These are phyloP conservation scores for Helicoverpa assulta DNA, from an alignment of 2,888 invertebrate species.

Conservation along the genomic window DNA sequence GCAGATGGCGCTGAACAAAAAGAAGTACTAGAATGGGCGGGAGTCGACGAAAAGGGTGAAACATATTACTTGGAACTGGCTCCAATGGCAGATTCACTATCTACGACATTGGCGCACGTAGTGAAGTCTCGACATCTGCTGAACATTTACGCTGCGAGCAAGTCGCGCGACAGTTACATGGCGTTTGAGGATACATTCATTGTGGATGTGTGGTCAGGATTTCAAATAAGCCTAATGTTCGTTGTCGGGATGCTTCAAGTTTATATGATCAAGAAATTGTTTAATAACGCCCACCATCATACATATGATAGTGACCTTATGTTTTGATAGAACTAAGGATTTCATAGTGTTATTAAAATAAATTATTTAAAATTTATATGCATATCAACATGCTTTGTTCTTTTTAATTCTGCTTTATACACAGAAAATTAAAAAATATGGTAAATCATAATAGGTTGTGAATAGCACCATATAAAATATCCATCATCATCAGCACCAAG, in stretches of 20 bases:
- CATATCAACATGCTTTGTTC: too few relatives aligned
- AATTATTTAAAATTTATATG: too few relatives aligned
- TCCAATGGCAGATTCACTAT: slow-evolving; percentile 91
- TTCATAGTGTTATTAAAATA: too few relatives aligned
- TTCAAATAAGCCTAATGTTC: slow-evolving; percentile 94
- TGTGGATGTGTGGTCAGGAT: slow-evolving; percentile 94
- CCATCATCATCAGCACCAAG: too few relatives aligned
- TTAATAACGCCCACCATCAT: slow-evolving; percentile 60
- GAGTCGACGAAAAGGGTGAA: slow-evolving; percentile 71
- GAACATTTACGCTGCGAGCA: slow-evolving; percentile 92
- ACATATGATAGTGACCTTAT: slow-evolving; percentile 43
- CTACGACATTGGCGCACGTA: slow-evolving; percentile 91
- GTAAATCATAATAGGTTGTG: too few relatives aligned
- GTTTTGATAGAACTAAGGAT: background rate
- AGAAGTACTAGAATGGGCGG: slow-evolving; percentile 80
- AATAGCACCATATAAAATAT: too few relatives aligned
- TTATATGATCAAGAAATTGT: slow-evolving; percentile 92
- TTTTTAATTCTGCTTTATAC: too few relatives aligned
- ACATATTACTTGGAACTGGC: slow-evolving; percentile 83
- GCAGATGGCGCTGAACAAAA: slow-evolving; percentile 74
- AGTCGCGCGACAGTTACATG: slow-evolving; percentile 95
- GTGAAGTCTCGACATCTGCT: slow-evolving; percentile 92
- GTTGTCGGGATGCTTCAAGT: slow-evolving; percentile 94
- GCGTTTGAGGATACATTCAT: slow-evolving; percentile 95
- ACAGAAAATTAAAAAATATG: too few relatives aligned